Evolutionary conservation across 2,797 vertebrate genomes (phyloP), one percentile per base, ranked within the genome.

Genomic region (Chromobotia macracanthus): DNA sequence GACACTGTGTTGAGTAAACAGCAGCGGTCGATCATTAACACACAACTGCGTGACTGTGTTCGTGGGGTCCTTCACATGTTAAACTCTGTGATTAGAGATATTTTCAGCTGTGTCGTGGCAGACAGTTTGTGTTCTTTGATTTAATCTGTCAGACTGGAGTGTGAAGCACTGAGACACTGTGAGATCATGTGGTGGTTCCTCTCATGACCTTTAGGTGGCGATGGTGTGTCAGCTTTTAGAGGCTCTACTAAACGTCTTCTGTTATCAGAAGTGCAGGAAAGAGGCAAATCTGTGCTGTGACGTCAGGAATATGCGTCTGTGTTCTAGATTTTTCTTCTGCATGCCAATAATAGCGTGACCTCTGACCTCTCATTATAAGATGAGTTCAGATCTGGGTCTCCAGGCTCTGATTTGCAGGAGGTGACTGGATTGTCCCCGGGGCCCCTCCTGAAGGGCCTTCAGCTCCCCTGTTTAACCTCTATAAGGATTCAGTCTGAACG

Each of bases 121-220:
- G n/a, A n/a, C n/a, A n/a, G n/a, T n/a, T n/a, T n/a, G n/a, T n/a
- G 6, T 9, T 55, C 8, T 7, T 16, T 18, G 53, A 44, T 44
- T 44, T 44, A 55, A 55, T 18, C 1, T n/a, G n/a, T n/a, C n/a
- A n/a, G n/a, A n/a, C n/a, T n/a, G n/a, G n/a, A n/a, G n/a, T n/a
- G n/a, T n/a, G n/a, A n/a, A n/a, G n/a, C n/a, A n/a, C n/a, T n/a
- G n/a, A n/a, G n/a, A n/a, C n/a, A n/a, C 50, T 7, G 6, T n/a
- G 18, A 53, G 18, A 16, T 23, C 10, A 13, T 19, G 1, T 31
- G 15, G 21, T 48, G 3, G n/a, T 80, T 72, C 60, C 51, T 61
- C 23, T 4, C 13, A 11, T 55, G 48, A 18, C 35, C 78, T 19
- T 63, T 58, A 61, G 79, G 56, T 23, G 69, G 69, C 55, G 56